Percentiles rank a stretch among this genome's conserved stretches.
Conservation (phyloP, 2,888 invertebrate species). For the Philereme transversata region DNA sequence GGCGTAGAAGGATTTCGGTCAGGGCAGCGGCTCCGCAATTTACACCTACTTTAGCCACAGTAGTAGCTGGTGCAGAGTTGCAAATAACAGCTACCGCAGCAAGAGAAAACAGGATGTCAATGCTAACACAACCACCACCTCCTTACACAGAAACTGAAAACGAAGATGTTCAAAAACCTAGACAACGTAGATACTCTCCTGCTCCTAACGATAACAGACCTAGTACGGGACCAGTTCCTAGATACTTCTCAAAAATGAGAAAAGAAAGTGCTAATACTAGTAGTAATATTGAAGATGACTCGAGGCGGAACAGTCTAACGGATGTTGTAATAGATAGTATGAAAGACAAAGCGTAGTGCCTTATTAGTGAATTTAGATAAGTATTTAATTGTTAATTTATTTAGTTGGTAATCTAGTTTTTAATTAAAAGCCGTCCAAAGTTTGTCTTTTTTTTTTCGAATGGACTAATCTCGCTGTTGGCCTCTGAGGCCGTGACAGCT, state of each 20-base stretch:
- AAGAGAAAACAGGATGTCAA: constrained; percentile 74
- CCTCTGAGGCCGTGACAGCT: no score
- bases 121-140: constrained; percentile 76
- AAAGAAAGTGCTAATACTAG: constrained; percentile 58
- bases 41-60: constrained; percentile 75
- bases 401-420: constrained; percentile 41
- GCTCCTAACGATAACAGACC: constrained; percentile 68
- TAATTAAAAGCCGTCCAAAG: constrained; percentile 62
- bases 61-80: constrained; percentile 74
- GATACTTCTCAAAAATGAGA: constrained; percentile 73
- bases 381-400: constrained; percentile 53
- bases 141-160: constrained; percentile 65
- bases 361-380: constrained; percentile 60
- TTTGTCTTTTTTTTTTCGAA: no score
- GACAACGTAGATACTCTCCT: constrained; percentile 71
- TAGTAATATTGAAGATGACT: constrained; percentile 59
- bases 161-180: constrained; percentile 61
- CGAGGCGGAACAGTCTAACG: constrained; percentile 74
- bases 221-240: constrained; percentile 68
- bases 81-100: constrained; percentile 73
- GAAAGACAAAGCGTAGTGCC: constrained; percentile 77
- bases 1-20: constrained; percentile 73
- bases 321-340: constrained; percentile 79
- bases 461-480: no score
- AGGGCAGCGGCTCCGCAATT: constrained; percentile 72